Evolutionary conservation across 2,113 vertebrate genomes (phyloP).

Genomic region (Cisticola juncidis): DNA sequence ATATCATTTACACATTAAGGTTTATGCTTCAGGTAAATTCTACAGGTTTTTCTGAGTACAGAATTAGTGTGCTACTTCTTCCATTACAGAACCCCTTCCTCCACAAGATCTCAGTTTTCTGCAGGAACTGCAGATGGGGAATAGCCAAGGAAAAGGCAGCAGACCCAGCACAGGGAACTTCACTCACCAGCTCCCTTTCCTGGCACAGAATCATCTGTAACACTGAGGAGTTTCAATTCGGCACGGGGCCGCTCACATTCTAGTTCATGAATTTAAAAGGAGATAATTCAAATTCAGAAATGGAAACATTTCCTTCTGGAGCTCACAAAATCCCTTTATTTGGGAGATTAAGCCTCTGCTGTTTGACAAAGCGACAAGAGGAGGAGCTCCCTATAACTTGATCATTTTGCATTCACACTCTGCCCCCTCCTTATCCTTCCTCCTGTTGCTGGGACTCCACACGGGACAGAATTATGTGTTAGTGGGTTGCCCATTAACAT

Average conservation of each 20-base stretch:
- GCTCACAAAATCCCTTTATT: background rate
- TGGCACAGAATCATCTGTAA: background rate
- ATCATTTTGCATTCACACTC: background rate
- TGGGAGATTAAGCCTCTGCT: background rate
- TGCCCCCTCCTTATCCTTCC: background rate
- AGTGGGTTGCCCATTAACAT: background rate
- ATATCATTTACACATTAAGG: slow-evolving; percentile 6
- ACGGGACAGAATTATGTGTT: background rate
- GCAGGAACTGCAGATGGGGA: background rate
- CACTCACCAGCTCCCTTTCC: background rate
- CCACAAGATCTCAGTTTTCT: background rate
- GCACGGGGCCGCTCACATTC: background rate
- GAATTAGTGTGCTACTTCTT: background rate
- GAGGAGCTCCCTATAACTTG: background rate
- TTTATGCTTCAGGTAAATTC: slow-evolving; percentile 28
- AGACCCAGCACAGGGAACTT: background rate
- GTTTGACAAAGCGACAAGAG: background rate
- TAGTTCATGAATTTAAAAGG: background rate
- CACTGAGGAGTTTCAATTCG: background rate
- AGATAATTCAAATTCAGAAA: background rate
- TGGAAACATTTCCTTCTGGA: background rate
- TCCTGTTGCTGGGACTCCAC: background rate
- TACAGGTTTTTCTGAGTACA: background rate
- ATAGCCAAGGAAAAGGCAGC: background rate
- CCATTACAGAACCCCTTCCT: background rate